These are phyloP conservation scores for Pristiophorus japonicus DNA, from an alignment of 2,113 vertebrate species.

Conservation along the genomic window DNA sequence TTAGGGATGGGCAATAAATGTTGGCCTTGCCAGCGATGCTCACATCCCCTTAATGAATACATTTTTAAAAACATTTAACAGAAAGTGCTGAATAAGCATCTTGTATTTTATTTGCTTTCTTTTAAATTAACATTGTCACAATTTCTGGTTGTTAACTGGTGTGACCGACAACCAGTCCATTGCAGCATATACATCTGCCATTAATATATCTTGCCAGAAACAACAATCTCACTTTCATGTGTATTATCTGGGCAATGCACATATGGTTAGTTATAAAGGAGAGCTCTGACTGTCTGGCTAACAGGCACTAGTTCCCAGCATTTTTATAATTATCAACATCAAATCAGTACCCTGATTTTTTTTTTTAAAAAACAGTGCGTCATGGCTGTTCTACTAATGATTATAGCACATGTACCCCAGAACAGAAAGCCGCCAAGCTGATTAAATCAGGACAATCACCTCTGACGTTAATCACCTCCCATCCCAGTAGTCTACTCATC, in stretches of 20 bases:
- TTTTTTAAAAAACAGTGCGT: background rate
- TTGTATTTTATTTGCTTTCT: background rate
- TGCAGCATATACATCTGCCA: no score
- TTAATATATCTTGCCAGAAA: background rate
- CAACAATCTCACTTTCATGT: background rate
- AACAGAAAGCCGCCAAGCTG: background rate
- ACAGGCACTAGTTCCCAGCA: background rate
- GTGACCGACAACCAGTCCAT: background rate
- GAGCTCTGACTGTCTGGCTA: background rate
- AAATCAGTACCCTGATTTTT: background rate
- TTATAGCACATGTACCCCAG: background rate
- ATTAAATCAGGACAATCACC: slow-evolving; percentile 3
- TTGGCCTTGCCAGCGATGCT: background rate
- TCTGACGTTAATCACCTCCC: background rate
- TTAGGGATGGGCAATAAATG: background rate
- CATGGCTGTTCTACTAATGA: background rate
- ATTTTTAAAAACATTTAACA: background rate
- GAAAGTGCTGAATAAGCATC: background rate
- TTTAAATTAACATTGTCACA: no score
- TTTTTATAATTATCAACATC: slow-evolving; percentile 8
- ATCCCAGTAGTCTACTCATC: background rate
- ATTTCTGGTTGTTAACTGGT: background rate
- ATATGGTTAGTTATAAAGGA: background rate
- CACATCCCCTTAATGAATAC: background rate
- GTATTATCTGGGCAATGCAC: background rate